Evolutionary conservation across 2,888 invertebrate species (phyloP).

Genomic region (Brachypterus glaber): DNA sequence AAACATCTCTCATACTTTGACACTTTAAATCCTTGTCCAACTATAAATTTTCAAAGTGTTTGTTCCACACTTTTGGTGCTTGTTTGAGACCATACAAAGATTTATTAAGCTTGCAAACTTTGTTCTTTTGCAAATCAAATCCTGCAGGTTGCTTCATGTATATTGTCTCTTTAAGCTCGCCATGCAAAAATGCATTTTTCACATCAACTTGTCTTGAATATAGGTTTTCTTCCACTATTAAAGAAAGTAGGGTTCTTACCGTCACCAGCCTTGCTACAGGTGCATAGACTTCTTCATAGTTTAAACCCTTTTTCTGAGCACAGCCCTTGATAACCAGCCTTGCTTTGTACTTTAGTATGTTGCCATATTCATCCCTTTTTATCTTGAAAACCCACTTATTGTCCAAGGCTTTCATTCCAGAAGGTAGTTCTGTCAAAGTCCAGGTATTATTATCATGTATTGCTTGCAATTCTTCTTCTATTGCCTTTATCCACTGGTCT

Average conservation of each 20-base stretch:
- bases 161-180: constrained; percentile 11
- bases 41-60: constrained; percentile 14
- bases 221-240: constrained; percentile 10
- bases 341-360: constrained; percentile 21
- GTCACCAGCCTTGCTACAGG: constrained; percentile 13
- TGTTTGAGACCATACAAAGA: constrained; percentile 15
- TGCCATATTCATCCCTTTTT: constrained; percentile 18
- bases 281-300: constrained; percentile 8
- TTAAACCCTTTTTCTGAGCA: constrained; percentile 15
- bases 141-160: constrained; percentile 15
- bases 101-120: constrained; percentile 12
- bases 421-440: constrained; percentile 15
- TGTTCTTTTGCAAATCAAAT: constrained; percentile 8
- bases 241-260: constrained; percentile 9
- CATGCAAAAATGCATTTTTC: constrained; percentile 14
- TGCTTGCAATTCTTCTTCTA: constrained; percentile 21
- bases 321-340: constrained; percentile 25
- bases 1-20: constrained; percentile 17
- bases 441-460: constrained; percentile 20
- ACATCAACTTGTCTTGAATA: constrained; percentile 10
- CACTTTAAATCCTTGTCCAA: constrained; percentile 9
- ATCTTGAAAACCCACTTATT: constrained; percentile 21
- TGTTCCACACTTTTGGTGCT: constrained; percentile 15
- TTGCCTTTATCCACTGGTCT: constrained; percentile 16
- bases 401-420: constrained; percentile 15